phyloP scores from a whole-genome alignment of 1,140 invertebrate species.

The Drosophila erecta region DNA sequence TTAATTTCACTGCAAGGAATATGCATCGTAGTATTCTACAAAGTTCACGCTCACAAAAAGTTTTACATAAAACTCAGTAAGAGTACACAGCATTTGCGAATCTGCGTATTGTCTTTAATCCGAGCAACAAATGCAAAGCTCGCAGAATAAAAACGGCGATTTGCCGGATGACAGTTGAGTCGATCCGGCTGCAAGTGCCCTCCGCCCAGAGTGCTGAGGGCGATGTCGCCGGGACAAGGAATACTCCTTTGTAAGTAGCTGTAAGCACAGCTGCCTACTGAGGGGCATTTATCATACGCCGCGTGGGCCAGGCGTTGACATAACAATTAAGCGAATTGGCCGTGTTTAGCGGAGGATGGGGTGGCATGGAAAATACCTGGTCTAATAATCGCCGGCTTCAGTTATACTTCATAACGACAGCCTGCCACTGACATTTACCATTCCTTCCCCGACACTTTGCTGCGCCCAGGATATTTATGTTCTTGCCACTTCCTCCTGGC shows the following conservation, averaged over 20 bases:
- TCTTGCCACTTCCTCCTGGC: conserved; percentile 15
- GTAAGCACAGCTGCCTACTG: conserved; percentile 51
- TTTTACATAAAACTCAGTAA: neutral
- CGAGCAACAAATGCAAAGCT: conserved; percentile 42
- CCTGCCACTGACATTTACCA: conserved; percentile 30
- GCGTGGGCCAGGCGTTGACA: conserved; percentile 63
- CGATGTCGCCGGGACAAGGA: conserved; percentile 21
- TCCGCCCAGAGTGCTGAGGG: conserved; percentile 4
- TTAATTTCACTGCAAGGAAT: no score
- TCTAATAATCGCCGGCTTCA: conserved; percentile 42
- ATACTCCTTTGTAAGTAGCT: conserved; percentile 45
- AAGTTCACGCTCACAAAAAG: no score
- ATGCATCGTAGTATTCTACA: neutral
- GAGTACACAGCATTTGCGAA: neutral
- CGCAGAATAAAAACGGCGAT: conserved; percentile 41
- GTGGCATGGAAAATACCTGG: conserved; percentile 1
- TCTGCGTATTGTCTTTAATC: neutral
- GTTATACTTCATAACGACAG: conserved; percentile 49
- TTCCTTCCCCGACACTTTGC: neutral
- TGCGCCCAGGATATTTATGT: conserved; percentile 36
- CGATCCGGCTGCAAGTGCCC: conserved; percentile 16
- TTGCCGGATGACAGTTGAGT: conserved; percentile 57
- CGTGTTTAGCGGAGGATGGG: conserved; percentile 15
- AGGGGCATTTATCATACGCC: conserved; percentile 60
- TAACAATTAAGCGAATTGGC: conserved; percentile 69